Evolutionary conservation across 1,140 invertebrate species (phyloP).

Genomic region (Saccostrea glomerata): DNA sequence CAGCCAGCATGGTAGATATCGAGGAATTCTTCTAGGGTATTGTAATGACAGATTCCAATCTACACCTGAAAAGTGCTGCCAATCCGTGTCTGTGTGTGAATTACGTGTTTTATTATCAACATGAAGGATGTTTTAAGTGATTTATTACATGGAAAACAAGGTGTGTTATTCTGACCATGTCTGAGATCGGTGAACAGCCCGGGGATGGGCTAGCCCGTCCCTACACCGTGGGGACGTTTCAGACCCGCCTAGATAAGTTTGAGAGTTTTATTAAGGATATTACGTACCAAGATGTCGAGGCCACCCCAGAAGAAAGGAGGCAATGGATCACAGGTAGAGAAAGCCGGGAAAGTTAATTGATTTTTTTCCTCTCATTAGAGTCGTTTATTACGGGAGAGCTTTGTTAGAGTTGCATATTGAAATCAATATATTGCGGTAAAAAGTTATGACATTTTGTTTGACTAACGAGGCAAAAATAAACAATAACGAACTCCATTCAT

Average conservation of each 20-base stretch:
- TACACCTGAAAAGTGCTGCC: not conserved
- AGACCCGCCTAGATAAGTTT: slow-evolving; percentile 73
- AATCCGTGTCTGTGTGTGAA: not conserved
- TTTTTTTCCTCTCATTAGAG: slow-evolving; percentile 1
- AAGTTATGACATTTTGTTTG: too few relatives aligned
- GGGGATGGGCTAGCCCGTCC: slow-evolving; percentile 68
- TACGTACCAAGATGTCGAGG: slow-evolving; percentile 73
- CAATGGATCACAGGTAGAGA: slow-evolving; percentile 77
- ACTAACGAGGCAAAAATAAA: too few relatives aligned
- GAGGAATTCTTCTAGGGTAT: not conserved
- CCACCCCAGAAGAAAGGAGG: slow-evolving; percentile 73
- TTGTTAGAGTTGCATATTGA: not conserved
- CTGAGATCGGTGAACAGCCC: slow-evolving; percentile 44
- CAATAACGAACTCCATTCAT: too few relatives aligned
- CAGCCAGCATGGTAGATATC: not conserved
- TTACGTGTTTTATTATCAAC: not conserved
- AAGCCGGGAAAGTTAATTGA: not conserved
- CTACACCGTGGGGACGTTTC: slow-evolving; percentile 74
- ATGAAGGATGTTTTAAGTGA: not conserved
- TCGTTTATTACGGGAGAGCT: not conserved
- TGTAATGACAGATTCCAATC: slow-evolving; percentile 15
- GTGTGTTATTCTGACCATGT: slow-evolving; percentile 33
- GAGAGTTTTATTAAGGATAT: slow-evolving; percentile 74
- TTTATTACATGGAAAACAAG: slow-evolving; percentile 2
- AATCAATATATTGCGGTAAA: too few relatives aligned